Percentiles rank a stretch among this genome's conserved stretches.
Conservation (phyloP, 92 coral and sea anemone genomes). For the Epizoanthus stellaris region DNA sequence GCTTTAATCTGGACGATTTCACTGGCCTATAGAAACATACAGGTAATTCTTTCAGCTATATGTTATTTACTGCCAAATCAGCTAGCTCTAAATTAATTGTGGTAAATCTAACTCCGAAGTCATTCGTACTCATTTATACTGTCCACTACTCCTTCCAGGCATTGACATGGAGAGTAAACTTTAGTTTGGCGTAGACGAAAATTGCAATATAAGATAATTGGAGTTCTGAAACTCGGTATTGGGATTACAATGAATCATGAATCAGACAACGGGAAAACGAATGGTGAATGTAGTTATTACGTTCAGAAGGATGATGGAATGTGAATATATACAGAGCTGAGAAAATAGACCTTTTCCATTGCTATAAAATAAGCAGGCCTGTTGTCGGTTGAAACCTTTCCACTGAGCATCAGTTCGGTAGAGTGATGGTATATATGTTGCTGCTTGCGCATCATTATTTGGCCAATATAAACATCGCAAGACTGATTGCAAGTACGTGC, state of each 20-base stretch:
- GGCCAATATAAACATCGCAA: no score
- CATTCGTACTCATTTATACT: not conserved
- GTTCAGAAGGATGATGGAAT: no score
- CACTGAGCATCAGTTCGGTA: no score
- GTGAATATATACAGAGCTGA: no score
- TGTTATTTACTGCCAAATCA: not conserved
- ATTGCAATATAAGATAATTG: not conserved
- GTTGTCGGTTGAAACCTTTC: no score
- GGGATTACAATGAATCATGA: no score
- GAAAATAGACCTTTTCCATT: no score
- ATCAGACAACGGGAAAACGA: not conserved
- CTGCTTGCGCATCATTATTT: no score
- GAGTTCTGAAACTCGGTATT: not conserved
- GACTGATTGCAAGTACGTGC: not conserved
- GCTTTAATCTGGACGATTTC: not conserved
- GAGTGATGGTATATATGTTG: no score
- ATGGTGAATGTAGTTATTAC: not conserved
- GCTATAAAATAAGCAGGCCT: no score
- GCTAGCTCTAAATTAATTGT: not conserved
- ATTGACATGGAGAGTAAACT: not conserved
- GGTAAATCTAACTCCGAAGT: no score
- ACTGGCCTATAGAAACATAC: not conserved
- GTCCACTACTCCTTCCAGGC: not conserved
- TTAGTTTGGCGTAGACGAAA: not conserved
- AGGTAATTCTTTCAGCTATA: not conserved